phyloP scores from a whole-genome alignment of 1,140 invertebrate species.

The Drosophila tristis region DNA sequence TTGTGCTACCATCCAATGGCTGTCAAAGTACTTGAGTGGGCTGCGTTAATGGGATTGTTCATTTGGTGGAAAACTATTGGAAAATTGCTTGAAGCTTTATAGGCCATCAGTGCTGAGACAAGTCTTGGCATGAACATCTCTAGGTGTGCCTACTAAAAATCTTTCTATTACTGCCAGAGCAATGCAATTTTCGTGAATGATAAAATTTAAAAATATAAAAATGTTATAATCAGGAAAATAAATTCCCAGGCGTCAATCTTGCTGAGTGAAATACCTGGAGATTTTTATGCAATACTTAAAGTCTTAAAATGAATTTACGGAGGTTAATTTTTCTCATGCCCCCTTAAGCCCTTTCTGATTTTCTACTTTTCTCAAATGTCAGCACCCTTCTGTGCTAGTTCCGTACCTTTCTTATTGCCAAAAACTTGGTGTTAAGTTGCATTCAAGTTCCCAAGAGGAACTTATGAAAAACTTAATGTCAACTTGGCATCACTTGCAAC shows the following conservation, averaged over 20 bases:
- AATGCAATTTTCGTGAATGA: too few relatives aligned
- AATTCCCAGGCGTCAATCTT: too few relatives aligned
- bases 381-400: slow-evolving; percentile 32
- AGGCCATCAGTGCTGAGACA: too few relatives aligned
- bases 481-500: slow-evolving; percentile 57
- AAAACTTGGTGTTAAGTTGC: slow-evolving; percentile 1
- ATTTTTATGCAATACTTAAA: too few relatives aligned
- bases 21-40: slow-evolving; percentile 13
- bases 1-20: background rate
- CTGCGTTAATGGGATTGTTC: slow-evolving; percentile 22
- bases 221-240: background rate
- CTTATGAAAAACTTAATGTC: slow-evolving; percentile 62
- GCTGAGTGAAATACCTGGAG: too few relatives aligned
- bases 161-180: too few relatives aligned
- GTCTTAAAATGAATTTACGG: too few relatives aligned
- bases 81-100: too few relatives aligned
- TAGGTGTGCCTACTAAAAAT: background rate
- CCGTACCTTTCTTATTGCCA: slow-evolving; percentile 9
- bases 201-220: background rate
- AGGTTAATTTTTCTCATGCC: background rate
- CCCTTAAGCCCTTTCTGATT: slow-evolving; percentile 1
- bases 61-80: slow-evolving; percentile 14
- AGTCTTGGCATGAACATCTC: background rate
- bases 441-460: slow-evolving; percentile 14
- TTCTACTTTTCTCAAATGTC: slow-evolving; percentile 28